A percentile compares a stretch with the other conserved stretches of the same genome.
phyloP scores from a whole-genome alignment of 1,140 invertebrate genomes.

The Elymnias hypermnestra region DNA sequence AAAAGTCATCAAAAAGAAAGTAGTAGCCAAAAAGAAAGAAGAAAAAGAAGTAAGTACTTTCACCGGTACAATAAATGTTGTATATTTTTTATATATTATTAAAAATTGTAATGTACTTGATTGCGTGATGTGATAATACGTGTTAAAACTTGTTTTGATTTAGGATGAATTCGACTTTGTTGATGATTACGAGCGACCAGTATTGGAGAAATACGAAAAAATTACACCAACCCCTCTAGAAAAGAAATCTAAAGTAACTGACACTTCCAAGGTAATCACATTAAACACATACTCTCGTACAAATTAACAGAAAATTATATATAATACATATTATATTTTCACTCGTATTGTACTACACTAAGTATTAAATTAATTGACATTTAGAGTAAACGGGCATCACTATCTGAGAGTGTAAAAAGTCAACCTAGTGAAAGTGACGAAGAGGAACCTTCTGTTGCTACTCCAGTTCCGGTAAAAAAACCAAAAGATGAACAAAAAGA shows the following conservation, averaged over 20 bases:
- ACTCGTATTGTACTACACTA: too few species aligned
- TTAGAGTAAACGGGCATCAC: slow-evolving; percentile 59
- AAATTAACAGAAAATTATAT: neutral
- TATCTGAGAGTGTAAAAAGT: slow-evolving; percentile 60
- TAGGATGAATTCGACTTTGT: slow-evolving; percentile 74
- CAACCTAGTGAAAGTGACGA: slow-evolving; percentile 60
- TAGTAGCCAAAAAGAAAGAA: slow-evolving; percentile 63
- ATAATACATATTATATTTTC: slow-evolving; percentile 1
- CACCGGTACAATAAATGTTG: too few species aligned
- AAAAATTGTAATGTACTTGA: slow-evolving; percentile 7
- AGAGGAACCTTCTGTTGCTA: slow-evolving; percentile 50
- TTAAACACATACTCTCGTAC: slow-evolving; percentile 13
- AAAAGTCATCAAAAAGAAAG: slow-evolving; percentile 70
- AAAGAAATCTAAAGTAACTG: slow-evolving; percentile 66
- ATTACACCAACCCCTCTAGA: slow-evolving; percentile 67
- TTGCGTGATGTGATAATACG: slow-evolving; percentile 64
- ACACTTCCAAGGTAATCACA: slow-evolving; percentile 61
- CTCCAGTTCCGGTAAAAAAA: slow-evolving; percentile 58
- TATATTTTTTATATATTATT: neutral
- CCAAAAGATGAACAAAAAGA: slow-evolving; percentile 58
- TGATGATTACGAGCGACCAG: slow-evolving; percentile 79
- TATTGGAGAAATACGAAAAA: slow-evolving; percentile 77
- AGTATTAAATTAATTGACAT: slow-evolving; percentile 12
- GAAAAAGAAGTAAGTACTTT: slow-evolving; percentile 67
- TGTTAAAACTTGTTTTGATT: slow-evolving; percentile 55